These are phyloP conservation scores for Lepidurus couesii DNA, from an alignment of 1,140 invertebrate species.

Conservation along the genomic window DNA sequence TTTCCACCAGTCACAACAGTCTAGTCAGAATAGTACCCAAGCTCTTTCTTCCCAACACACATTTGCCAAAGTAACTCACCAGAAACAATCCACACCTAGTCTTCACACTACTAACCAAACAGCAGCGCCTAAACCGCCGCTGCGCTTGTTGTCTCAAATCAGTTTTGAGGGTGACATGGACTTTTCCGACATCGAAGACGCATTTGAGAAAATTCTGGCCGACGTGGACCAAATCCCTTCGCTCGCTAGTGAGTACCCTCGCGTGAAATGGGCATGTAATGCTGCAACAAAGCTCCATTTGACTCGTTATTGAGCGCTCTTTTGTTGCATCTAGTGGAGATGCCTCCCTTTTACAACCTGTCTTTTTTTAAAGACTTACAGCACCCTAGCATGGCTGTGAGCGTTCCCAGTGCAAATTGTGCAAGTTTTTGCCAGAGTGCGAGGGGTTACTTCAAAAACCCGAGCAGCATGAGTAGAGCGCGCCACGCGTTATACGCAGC, in stretches of 20 bases:
- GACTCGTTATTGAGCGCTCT: background rate
- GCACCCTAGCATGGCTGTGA: background rate
- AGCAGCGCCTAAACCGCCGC: background rate
- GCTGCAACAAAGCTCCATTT: background rate
- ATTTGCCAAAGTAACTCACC: background rate
- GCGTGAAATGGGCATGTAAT: slow-evolving; percentile 6
- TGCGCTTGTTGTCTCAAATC: background rate
- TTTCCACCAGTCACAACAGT: background rate
- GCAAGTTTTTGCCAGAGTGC: too few species aligned
- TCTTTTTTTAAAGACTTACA: background rate
- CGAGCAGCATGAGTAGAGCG: background rate
- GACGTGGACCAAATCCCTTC: slow-evolving; percentile 27
- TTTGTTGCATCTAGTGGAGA: slow-evolving; percentile 10
- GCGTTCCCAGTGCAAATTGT: background rate
- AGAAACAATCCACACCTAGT: background rate
- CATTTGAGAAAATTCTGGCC: slow-evolving; percentile 28
- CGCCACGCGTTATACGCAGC: background rate
- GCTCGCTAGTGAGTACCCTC: slow-evolving; percentile 13
- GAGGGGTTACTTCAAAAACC: background rate
- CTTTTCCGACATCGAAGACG: slow-evolving; percentile 29
- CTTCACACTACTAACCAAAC: background rate
- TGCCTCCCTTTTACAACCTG: background rate
- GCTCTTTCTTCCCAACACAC: background rate
- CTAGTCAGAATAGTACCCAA: background rate
- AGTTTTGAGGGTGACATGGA: background rate